Base-by-base conservation (phyloP, 2,797 vertebrate species). In the Myotis daubentonii region DNA sequence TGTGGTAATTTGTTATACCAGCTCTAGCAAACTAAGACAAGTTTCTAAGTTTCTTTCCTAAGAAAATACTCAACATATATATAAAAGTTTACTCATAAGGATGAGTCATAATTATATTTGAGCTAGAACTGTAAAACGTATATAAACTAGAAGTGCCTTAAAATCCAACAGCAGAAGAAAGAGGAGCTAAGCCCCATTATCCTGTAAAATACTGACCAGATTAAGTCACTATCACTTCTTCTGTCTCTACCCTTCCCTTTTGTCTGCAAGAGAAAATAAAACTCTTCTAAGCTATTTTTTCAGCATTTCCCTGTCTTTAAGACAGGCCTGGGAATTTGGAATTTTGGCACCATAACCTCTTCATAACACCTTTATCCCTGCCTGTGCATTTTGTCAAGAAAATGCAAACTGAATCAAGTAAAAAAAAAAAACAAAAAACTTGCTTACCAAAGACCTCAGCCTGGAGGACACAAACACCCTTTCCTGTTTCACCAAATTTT, bases 401-500 rank as follows among this genome's bases (percentile, higher is more conserved):
- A 91, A 86, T 7, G 28, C 17, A 70, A 49, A 68, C 28, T 19
- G 11, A 47, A 79, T 38, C 68, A 93, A 89, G 80, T 33, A 55
- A 84, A 44, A 2, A 81, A 28, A 44, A 2, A 81, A 55, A 84
- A 44, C 2, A 81, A 28, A 44, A 2, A 81, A 28, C 38, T 1
- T 30, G 79, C 78, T 62, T 65, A 60, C 36, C 75, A 92, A 30
- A 96, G 51, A 92, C 49, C 36, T 91, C 12, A 79, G n/a, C 41
- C 86, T 74, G 41, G 72, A 47, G 30, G 38, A 87, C 28, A 17
- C 94, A 97, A 98, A 97, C 98, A 76, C 53, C 98, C 98, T 98
- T 98, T 98, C 98, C 98, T 97, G 98, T 97, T 98, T 98, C 98
- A 98, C 98, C 98, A 98, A 98, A 98, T 97, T 98, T 98, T 98